Conservation (phyloP, 2,888 invertebrate species). For the Stenchaetothrips biformis region DNA sequence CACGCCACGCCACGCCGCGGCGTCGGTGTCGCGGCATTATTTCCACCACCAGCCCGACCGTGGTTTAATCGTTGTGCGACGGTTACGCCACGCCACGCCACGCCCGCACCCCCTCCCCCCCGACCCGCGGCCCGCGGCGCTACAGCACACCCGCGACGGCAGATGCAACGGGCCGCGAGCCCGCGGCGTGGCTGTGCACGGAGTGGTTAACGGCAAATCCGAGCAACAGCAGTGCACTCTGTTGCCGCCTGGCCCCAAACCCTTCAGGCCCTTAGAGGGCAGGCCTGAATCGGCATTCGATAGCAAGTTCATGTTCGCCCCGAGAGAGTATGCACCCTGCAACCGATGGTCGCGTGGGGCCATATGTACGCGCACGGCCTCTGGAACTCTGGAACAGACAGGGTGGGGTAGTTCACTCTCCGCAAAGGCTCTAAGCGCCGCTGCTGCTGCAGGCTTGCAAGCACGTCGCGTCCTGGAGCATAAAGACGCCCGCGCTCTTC, state of each 20-base stretch:
- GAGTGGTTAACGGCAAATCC: constrained; percentile 18
- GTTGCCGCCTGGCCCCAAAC: background rate
- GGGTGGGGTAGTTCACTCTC: no score
- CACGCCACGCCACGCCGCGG: background rate
- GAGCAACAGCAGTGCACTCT: background rate
- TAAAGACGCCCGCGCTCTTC: no score
- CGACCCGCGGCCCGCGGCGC: background rate
- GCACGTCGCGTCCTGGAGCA: no score
- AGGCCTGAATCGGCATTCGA: background rate
- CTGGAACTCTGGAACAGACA: no score
- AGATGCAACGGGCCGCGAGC: background rate
- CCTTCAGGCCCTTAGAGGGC: background rate
- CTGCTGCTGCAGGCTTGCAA: no score
- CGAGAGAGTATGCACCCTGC: no score
- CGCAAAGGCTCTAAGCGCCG: no score
- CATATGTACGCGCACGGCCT: no score
- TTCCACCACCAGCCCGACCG: background rate
- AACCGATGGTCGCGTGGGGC: no score
- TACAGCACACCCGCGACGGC: background rate
- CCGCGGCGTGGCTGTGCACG: background rate
- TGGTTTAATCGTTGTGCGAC: background rate
- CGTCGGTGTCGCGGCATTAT: background rate
- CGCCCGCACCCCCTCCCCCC: background rate
- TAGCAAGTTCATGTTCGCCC: no score
- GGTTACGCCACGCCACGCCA: background rate